Evolutionary conservation across 1,140 invertebrate species (phyloP), one percentile per base, ranked within the genome.

Genomic region (Heliconius hermathena): DNA sequence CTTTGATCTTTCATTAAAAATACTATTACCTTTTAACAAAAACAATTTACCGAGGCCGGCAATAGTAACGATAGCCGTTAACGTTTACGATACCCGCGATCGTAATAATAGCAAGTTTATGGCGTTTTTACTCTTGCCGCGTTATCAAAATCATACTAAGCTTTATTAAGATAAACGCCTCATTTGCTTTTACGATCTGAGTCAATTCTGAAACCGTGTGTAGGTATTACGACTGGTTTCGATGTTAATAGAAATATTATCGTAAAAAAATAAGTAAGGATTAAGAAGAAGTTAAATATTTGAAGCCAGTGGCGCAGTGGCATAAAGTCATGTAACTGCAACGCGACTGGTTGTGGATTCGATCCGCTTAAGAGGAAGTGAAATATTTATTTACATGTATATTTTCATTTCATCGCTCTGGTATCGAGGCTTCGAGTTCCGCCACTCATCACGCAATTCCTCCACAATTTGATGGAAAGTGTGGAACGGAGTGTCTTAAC

Each of bases 31-130:
- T 77, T 77, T 77, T 66, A 77, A 41, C 77, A 71, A 78, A 73
- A 78, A 82, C 78, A 82, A 80, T 80, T 80, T 82, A 79, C 72
- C 75, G 76, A 70, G 78, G 73, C 77, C 73, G 74, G 78, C 78
- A 83, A 83, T 83, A 80, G 82, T 80, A 80, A 77, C 81, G 80
- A 85, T 85, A 79, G 71, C 57, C 82, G 73, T 85, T 81, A 85
- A 82, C 80, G 79, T 82, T 85, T 81, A 85, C 79, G 82, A 81
- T 71, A 76, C 71, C 82, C 77, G 76, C 74, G 80, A 77, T 82
- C 74, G 79, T 81, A 80, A 83, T 85, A 85, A 85, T 83, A 75
- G 76, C 72, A 78, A 77, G 71, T 85, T 85, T 85, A 83, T 85
- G 74, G 75, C 84, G 77, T 82, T 85, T 82, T 85, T 82, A 83